Evolutionary conservation across 1,140 invertebrate genomes (phyloP).

Genomic region (Meloidogyne hapla): DNA sequence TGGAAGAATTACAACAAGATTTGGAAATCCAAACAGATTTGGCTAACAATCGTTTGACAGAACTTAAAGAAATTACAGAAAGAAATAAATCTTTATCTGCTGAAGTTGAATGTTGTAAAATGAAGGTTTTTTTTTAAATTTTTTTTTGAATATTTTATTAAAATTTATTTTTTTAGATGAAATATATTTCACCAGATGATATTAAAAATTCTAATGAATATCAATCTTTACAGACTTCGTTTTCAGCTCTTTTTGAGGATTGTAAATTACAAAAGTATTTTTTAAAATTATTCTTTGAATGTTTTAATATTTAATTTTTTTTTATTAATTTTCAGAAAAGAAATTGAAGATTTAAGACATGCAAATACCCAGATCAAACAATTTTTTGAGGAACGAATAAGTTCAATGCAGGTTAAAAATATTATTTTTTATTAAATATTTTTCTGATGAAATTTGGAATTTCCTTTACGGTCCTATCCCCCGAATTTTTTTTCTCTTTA

Average conservation of each 20-base stretch:
- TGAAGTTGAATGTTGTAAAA: slow-evolving; percentile 42
- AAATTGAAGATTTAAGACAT: slow-evolving; percentile 39
- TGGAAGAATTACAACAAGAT: slow-evolving; percentile 47
- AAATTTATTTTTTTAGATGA: slow-evolving; percentile 30
- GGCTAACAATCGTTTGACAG: slow-evolving; percentile 42
- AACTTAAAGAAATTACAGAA: slow-evolving; percentile 46
- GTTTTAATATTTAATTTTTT: slow-evolving; percentile 13
- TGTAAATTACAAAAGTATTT: slow-evolving; percentile 28
- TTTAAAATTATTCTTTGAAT: background rate
- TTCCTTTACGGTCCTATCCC: too few relatives aligned
- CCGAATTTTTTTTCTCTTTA: too few relatives aligned
- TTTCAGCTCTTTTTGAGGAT: slow-evolving; percentile 42
- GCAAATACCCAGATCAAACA: slow-evolving; percentile 33
- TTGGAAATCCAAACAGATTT: slow-evolving; percentile 45
- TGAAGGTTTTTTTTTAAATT: slow-evolving; percentile 25
- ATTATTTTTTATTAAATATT: slow-evolving; percentile 2
- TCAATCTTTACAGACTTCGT: slow-evolving; percentile 33
- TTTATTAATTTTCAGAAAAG: slow-evolving; percentile 24
- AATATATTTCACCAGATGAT: slow-evolving; percentile 43
- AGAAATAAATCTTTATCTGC: slow-evolving; percentile 41
- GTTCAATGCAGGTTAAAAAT: slow-evolving; percentile 32
- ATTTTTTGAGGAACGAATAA: slow-evolving; percentile 36
- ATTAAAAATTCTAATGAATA: slow-evolving; percentile 41
- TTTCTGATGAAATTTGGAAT: too few relatives aligned
- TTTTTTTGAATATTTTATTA: background rate